A percentile compares a stretch with the other conserved stretches of the same genome.
Conservation (phyloP, 2,797 vertebrate genomes). For the Odontamblyopus lacepedii region DNA sequence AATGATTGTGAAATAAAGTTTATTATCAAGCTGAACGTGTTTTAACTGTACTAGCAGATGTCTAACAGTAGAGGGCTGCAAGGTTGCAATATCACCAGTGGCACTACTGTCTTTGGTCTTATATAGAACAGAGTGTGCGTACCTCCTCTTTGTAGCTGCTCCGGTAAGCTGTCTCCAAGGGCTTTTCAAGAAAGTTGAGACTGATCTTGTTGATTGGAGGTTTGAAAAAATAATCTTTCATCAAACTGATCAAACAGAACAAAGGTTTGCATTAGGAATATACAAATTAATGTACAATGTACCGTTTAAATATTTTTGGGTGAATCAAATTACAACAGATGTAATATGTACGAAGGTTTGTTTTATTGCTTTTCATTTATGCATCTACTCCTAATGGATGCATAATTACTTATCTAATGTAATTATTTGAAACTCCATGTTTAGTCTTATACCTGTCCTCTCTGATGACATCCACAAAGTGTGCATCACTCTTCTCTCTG, state of each 20-base stretch:
- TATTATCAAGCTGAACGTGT: background rate
- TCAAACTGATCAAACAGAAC: slow-evolving; percentile 80
- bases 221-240: slow-evolving; percentile 99
- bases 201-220: slow-evolving; percentile 98
- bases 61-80: slow-evolving; percentile 64
- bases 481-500: slow-evolving; percentile 91
- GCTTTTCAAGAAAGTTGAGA: slow-evolving; percentile 91
- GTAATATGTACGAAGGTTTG: too few relatives aligned
- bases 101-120: slow-evolving; percentile 27
- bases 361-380: too few relatives aligned
- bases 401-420: too few relatives aligned
- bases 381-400: too few relatives aligned
- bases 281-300: background rate
- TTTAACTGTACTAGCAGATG: slow-evolving; percentile 42
- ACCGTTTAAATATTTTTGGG: background rate
- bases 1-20: background rate
- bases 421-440: slow-evolving; percentile 4
- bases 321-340: slow-evolving; percentile 4
- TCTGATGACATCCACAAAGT: slow-evolving; percentile 97
- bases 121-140: background rate
- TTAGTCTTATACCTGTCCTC: slow-evolving; percentile 88
- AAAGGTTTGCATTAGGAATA: background rate
- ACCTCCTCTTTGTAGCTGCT: slow-evolving; percentile 96
- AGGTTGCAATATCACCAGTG: slow-evolving; percentile 38
- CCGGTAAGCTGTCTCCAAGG: slow-evolving; percentile 89